Conservation (phyloP, 1,140 invertebrate species). For the Rhyacophila brunnea region DNA sequence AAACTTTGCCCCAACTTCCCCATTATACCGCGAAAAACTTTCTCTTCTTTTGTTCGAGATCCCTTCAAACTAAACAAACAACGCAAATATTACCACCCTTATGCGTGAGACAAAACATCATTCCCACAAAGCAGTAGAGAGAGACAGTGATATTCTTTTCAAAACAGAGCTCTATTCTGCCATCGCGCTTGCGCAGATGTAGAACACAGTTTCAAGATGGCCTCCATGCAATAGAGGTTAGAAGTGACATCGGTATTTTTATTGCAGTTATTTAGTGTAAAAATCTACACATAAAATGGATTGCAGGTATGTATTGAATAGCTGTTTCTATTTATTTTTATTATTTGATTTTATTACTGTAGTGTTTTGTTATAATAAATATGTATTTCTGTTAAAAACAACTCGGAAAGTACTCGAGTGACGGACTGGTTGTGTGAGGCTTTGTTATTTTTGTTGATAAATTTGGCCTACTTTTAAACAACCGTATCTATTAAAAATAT, state of each 20-base stretch:
- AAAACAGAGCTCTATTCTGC: constrained; percentile 11
- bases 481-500: too few species aligned
- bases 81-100: constrained; percentile 2
- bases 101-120: constrained; percentile 1
- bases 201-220: constrained; percentile 31
- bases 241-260: not conserved
- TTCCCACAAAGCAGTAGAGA: not conserved
- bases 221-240: constrained; percentile 28
- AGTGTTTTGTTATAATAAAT: too few species aligned
- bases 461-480: too few species aligned
- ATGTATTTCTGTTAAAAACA: too few species aligned
- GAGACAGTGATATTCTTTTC: constrained; percentile 12
- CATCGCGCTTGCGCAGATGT: constrained; percentile 26
- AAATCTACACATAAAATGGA: not conserved
- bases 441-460: not conserved
- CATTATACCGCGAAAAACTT: constrained; percentile 33
- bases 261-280: not conserved
- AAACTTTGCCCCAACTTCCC: constrained; percentile 11
- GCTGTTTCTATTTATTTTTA: too few species aligned
- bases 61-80: constrained; percentile 1
- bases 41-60: constrained; percentile 31
- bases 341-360: too few species aligned
- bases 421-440: not conserved
- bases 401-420: too few species aligned
- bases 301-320: too few species aligned